phyloP scores from a whole-genome alignment of 2,888 invertebrate species.

The Malthinus seriepunctatus region DNA sequence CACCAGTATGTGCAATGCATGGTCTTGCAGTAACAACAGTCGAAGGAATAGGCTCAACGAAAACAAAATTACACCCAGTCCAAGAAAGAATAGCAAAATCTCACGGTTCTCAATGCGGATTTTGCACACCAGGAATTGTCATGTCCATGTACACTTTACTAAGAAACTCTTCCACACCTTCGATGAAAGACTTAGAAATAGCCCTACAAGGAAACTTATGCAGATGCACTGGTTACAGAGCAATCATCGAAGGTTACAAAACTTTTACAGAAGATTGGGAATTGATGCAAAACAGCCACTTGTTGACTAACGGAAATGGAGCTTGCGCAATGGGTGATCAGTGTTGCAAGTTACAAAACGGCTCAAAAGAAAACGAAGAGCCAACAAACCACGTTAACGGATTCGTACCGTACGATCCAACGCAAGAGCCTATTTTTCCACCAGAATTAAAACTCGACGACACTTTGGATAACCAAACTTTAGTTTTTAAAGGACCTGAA shows the following conservation, averaged over 20 bases:
- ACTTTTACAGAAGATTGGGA: constrained; percentile 78
- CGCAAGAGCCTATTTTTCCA: constrained; percentile 94
- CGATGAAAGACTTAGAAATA: constrained; percentile 77
- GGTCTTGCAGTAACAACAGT: constrained; percentile 90
- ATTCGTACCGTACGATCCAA: constrained; percentile 75
- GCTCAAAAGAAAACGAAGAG: constrained; percentile 25
- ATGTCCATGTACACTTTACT: constrained; percentile 96
- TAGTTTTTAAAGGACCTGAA: constrained; percentile 66
- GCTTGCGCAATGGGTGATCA: constrained; percentile 66
- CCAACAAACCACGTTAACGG: constrained; percentile 53
- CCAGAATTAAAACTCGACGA: constrained; percentile 75
- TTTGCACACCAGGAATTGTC: constrained; percentile 86
- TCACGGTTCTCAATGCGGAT: constrained; percentile 92
- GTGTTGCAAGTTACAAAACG: constrained; percentile 61
- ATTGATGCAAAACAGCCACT: constrained; percentile 44
- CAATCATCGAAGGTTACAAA: constrained; percentile 88
- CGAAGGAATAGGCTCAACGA: constrained; percentile 88
- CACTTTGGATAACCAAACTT: constrained; percentile 62
- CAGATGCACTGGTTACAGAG: constrained; percentile 92
- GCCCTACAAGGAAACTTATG: constrained; percentile 86
- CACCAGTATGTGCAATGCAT: constrained; percentile 84
- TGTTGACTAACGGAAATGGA: constrained; percentile 38
- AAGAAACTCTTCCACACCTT: constrained; percentile 71
- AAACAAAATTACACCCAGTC: constrained; percentile 78
- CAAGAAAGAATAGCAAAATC: constrained; percentile 87